Percentiles rank a stretch among this genome's conserved stretches.
phyloP scores from a whole-genome alignment of 2,797 vertebrate species.

The Pteronotus mesoamericanus region DNA sequence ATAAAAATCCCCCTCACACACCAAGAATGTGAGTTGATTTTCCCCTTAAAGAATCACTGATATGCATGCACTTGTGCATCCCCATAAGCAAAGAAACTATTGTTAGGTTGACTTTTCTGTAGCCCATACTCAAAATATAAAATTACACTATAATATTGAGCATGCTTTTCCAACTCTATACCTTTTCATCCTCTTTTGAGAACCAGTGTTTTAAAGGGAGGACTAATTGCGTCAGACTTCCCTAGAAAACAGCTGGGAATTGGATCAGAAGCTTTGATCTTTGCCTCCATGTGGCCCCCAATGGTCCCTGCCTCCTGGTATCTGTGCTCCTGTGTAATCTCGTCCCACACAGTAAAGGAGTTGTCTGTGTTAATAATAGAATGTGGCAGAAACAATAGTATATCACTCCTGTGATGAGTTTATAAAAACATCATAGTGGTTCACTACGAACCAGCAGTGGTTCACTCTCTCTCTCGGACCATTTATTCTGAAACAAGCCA shows the following conservation, averaged over 20 bases:
- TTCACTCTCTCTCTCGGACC: neutral
- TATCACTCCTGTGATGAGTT: neutral
- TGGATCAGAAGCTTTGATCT: neutral
- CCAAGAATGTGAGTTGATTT: neutral
- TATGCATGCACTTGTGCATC: accelerated
- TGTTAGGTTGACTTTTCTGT: neutral
- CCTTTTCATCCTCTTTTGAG: neutral
- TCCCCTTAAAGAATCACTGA: neutral
- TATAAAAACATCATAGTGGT: neutral
- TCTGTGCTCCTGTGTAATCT: neutral
- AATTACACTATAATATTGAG: neutral
- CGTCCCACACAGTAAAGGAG: neutral
- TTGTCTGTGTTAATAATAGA: neutral
- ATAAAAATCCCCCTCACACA: neutral
- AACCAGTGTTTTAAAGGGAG: neutral
- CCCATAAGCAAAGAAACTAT: neutral
- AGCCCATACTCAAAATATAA: neutral
- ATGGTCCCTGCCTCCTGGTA: no score
- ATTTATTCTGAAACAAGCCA: neutral
- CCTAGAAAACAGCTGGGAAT: neutral
- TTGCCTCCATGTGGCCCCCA: neutral
- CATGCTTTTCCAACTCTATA: neutral
- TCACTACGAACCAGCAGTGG: neutral
- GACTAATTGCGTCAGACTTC: neutral
- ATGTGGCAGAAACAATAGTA: neutral